Percentiles rank a stretch among this genome's conserved stretches.
These are phyloP conservation scores for Orchesellides sinensis DNA, from an alignment of 2,888 invertebrate genomes.

Conservation along the genomic window DNA sequence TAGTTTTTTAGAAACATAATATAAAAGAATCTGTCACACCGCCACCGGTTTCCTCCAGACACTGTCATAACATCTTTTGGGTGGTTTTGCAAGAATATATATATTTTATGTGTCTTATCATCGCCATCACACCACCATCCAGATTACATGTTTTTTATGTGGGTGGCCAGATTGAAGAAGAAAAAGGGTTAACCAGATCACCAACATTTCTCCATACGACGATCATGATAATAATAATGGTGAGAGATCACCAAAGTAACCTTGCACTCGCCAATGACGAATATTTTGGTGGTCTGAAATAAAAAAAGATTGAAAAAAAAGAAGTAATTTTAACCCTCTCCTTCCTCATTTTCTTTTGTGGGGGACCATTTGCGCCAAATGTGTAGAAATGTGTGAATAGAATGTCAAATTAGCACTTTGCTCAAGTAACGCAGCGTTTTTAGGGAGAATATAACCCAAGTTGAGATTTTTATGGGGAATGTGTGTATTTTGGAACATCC, in stretches of 20 bases:
- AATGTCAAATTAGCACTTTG: constrained; percentile 75
- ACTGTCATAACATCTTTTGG: not conserved
- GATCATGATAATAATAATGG: constrained; percentile 26
- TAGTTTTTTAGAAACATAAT: not conserved
- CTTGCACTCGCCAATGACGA: too few species aligned
- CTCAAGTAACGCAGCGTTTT: not conserved
- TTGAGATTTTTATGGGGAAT: too few species aligned
- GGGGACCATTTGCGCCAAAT: constrained; percentile 64
- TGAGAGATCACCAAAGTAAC: not conserved
- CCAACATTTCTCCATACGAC: too few species aligned
- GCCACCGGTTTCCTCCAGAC: constrained; percentile 9
- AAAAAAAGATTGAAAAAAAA: constrained; percentile 1
- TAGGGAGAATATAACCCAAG: too few species aligned
- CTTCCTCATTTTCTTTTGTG: not conserved
- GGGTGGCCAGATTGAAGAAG: too few species aligned
- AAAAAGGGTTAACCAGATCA: too few species aligned
- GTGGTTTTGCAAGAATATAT: too few species aligned
- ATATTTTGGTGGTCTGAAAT: not conserved
- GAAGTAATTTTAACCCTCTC: too few species aligned
- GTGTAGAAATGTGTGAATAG: constrained; percentile 73
- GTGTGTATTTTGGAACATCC: too few species aligned
- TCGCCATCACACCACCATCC: too few species aligned
- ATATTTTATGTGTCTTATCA: too few species aligned
- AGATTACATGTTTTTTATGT: too few species aligned
- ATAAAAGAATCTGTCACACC: constrained; percentile 25